Percentiles rank a stretch among this genome's conserved stretches.
phyloP scores from a whole-genome alignment of 2,113 vertebrate species.

The Nicator chloris region DNA sequence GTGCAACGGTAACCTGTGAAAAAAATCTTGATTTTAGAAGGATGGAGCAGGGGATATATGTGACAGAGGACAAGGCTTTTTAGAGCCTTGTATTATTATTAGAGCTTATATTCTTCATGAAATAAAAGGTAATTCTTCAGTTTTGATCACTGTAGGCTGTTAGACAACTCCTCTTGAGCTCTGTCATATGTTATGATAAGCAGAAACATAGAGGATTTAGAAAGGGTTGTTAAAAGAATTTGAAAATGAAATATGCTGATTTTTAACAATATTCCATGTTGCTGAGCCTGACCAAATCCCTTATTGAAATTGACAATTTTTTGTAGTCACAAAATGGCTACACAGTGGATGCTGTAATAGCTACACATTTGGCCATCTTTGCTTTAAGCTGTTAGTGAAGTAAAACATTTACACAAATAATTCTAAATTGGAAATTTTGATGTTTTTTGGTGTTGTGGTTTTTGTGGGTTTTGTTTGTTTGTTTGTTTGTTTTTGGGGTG shows the following conservation, averaged over 20 bases:
- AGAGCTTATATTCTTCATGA: neutral
- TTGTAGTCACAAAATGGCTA: neutral
- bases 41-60: no score
- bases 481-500: neutral
- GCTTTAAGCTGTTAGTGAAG: neutral
- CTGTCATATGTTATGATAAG: neutral
- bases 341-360: no score
- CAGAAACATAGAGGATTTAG: neutral
- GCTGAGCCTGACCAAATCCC: neutral
- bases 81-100: no score
- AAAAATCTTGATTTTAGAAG: neutral
- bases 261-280: neutral
- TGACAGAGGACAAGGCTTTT: neutral
- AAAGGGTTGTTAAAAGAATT: neutral
- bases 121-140: neutral
- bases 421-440: neutral
- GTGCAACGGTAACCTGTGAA: neutral
- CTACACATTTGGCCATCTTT: neutral
- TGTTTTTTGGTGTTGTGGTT: neutral
- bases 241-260: neutral
- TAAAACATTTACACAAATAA: neutral
- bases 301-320: neutral
- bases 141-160: neutral
- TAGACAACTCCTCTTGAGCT: neutral
- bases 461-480: neutral